Base-by-base conservation (phyloP, 1,140 invertebrate genomes). In the Lepidurus arcticus region DNA sequence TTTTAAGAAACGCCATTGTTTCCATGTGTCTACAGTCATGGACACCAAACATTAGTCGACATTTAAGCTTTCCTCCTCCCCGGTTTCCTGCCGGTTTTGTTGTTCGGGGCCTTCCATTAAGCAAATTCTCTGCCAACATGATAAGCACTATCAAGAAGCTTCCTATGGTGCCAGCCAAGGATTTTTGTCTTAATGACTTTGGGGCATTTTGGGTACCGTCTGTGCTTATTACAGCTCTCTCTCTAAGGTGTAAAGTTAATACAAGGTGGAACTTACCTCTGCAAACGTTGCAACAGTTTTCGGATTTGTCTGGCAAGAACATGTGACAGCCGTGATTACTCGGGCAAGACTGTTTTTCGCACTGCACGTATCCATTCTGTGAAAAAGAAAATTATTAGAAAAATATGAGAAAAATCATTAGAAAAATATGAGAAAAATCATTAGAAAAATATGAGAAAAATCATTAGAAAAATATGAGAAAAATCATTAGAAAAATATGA, bases 281-380 rank as follows among this genome's bases (percentile, higher is more conserved):
- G 81, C 91, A 92, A 82, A 86, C 87, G 79, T 87, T 86, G 83
- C 91, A 92, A 81, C 91, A 92, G 42, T 88, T 86, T 77, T 88
- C 87, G 42, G 86, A 85, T 8, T 85, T 84, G 77, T 86, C 87
- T 24, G 91, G 82, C 84, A 91, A 87, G 82, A 90, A 90, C 13
- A 76, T 65, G 78, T 80, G 77, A 82, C 91, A 92, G 75, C 90
- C 91, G 80, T 91, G 88, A 76, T 88, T 88, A 78, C 87, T 87
- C 0, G 91, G 90, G 84, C 92, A 93, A 9, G 65, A 75, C 76
- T 88, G 85, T 80, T 88, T 85, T 73, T 87, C 84, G 83, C 92
- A 93, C 80, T 90, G 89, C 0, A 93, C 91, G 83, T 90, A 90
- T 13, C 92, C 91, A 83, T 91, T 90, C 91, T 93, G 87, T 16